phyloP scores from a whole-genome alignment of 2,113 vertebrate genomes.

The Cavia aperea region DNA sequence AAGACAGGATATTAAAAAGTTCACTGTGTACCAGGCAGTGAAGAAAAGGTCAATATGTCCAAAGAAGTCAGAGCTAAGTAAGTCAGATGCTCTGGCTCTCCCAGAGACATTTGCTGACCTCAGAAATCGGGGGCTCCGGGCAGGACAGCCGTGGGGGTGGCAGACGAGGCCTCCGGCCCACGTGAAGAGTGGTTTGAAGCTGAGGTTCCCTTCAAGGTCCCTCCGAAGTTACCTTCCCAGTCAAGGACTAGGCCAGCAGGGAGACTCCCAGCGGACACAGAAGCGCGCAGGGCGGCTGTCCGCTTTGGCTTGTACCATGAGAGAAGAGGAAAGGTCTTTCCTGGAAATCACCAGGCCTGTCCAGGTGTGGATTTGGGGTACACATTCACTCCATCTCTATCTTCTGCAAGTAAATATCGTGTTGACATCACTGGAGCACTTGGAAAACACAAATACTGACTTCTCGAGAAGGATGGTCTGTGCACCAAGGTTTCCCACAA shows the following conservation, averaged over 20 bases:
- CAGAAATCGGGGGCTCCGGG: not conserved
- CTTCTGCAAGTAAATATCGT: not conserved
- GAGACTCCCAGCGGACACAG: too few species aligned
- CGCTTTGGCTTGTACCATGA: not conserved
- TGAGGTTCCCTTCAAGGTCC: not conserved
- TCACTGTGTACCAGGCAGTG: not conserved
- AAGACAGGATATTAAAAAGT: not conserved
- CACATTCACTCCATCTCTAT: not conserved
- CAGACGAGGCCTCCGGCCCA: not conserved
- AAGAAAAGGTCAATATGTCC: not conserved
- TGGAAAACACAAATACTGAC: not conserved
- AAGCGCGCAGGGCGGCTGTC: not conserved
- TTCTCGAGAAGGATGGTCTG: not conserved
- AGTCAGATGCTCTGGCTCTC: not conserved
- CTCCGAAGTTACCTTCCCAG: not conserved
- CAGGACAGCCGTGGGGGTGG: not conserved
- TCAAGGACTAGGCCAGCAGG: not conserved
- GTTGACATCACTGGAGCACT: not conserved
- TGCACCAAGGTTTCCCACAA: not conserved
- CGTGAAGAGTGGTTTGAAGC: not conserved
- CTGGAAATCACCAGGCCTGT: not conserved
- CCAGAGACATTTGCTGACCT: not conserved
- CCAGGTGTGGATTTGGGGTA: not conserved
- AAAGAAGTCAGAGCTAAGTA: not conserved
- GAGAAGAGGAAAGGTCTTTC: not conserved